Evolutionary conservation across 2,888 invertebrate species (phyloP), one percentile per base, ranked within the genome.

Genomic region (Drosophila falleni): DNA sequence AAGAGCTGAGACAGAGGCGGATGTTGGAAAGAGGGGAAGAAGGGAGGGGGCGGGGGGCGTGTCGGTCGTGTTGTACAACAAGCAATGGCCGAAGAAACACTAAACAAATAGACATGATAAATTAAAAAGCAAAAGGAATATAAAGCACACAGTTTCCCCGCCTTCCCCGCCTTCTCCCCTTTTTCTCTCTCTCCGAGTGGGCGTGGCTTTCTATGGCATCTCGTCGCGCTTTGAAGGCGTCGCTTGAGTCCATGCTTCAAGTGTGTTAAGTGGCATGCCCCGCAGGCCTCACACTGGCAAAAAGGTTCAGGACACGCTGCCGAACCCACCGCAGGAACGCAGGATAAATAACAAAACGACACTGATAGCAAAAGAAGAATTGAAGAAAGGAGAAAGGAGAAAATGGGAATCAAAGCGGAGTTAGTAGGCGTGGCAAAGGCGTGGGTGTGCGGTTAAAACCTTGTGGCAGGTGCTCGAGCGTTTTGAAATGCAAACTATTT

Each of bases 51-150:
- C 0, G 13, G 16, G 10, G 23, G 42, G 11, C 50, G 47, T 41
- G 65, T 47, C 50, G 29, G 11, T 60, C 39, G 47, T 67, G 67
- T 63, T 58, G 67, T 65, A 68, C 56, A 46, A 63, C 78, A 71
- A 67, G 74, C 69, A 67, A 65, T 62, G 74, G 80, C 72, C 63
- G 16, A 76, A 75, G 73, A 72, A 76, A 74, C 69, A 80, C 89
- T 81, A 81, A 84, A 81, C 84, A 88, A 87, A 87, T 87, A 87
- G 89, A 87, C 82, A 84, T 87, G 89, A 88, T 87, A 88, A 87
- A 87, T 88, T 87, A 87, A 81, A 83, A 84, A 79, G 73, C 61
- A 81, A 81, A 71, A 76, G 67, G 68, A 86, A 78, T 77, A 61
- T 67, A 74, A 81, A 71, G 75, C 79, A 87, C 87, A 84, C 73